Conservation (phyloP, 2,113 vertebrate species). For the Gorilla gorilla region DNA sequence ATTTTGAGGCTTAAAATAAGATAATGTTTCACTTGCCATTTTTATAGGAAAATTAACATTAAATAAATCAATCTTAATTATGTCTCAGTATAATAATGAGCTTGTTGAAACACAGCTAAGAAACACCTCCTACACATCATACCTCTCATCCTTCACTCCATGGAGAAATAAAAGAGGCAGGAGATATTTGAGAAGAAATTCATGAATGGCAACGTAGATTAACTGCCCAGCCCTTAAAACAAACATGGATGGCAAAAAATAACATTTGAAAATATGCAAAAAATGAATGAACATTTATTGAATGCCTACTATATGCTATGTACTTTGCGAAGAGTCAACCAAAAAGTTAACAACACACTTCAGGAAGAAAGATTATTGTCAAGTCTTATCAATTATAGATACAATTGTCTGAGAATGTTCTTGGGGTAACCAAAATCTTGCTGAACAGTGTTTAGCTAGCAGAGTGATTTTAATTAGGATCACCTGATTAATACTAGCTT, state of each 20-base stretch:
- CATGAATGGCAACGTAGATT: background rate
- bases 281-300: background rate
- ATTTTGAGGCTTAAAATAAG: slow-evolving; percentile 3
- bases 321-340: background rate
- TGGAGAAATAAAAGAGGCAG: background rate
- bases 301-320: background rate
- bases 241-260: background rate
- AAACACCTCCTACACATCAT: background rate
- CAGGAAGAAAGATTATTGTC: background rate
- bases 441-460: background rate
- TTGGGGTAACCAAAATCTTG: background rate
- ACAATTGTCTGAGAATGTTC: background rate
- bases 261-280: background rate
- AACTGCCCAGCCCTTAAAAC: background rate
- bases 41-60: slow-evolving; percentile 11
- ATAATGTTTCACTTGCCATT: slow-evolving; percentile 24
- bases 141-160: background rate
- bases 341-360: background rate
- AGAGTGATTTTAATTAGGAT: background rate
- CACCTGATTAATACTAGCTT: background rate
- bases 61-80: slow-evolving; percentile 47
- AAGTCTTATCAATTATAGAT: background rate
- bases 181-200: background rate
- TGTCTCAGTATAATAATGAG: background rate
- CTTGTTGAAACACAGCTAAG: slow-evolving; percentile 2